These are phyloP conservation scores for Morpho achilles DNA, from an alignment of 2,888 invertebrate genomes.

Conservation along the genomic window DNA sequence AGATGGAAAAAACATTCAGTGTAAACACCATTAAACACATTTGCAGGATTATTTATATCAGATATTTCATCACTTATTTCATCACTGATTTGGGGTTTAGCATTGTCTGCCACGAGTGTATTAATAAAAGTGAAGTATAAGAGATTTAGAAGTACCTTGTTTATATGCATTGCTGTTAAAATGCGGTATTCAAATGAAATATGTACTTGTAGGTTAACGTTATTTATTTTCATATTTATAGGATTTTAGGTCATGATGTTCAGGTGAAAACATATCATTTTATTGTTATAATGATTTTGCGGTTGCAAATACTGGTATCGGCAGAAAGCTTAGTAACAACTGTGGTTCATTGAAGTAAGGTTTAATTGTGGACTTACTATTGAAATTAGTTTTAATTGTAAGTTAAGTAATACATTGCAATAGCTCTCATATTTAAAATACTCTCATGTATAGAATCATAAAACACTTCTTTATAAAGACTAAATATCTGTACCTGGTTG, in stretches of 20 bases:
- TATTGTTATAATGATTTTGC: conserved; percentile 17
- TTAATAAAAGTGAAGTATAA: conserved; percentile 33
- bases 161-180: conserved; percentile 41
- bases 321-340: conserved; percentile 14
- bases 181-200: conserved; percentile 50
- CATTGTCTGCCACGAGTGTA: conserved; percentile 31
- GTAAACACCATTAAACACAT: conserved; percentile 75
- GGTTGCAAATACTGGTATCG: conserved; percentile 15
- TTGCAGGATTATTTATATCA: conserved; percentile 36
- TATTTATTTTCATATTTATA: conserved; percentile 67
- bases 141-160: conserved; percentile 35
- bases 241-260: conserved; percentile 56
- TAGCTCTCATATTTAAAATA: no score
- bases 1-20: conserved; percentile 75
- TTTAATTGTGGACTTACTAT: neutral
- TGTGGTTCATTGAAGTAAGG: neutral
- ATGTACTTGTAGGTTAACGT: conserved; percentile 33
- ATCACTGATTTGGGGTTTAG: conserved; percentile 24
- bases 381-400: no score
- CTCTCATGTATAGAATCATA: no score
- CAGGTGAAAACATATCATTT: conserved; percentile 56
- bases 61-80: conserved; percentile 27
- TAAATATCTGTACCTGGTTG: no score
- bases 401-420: no score
- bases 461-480: no score